Base-by-base conservation (phyloP, 2,888 invertebrate species). In the Drosophila antonietae region DNA sequence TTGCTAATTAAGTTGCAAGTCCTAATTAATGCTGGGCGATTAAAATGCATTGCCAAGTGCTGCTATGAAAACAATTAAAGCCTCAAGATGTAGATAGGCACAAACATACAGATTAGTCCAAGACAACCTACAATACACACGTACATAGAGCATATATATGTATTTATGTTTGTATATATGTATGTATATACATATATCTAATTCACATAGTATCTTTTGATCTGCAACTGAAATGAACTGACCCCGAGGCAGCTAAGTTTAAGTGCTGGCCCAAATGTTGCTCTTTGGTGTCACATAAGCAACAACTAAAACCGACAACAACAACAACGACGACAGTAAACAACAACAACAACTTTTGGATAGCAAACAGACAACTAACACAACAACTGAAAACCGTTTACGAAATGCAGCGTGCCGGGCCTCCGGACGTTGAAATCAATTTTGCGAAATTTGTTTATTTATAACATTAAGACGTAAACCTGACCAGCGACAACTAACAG, bases 381-480 rank as follows among this genome's bases (percentile, higher is more conserved):
- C 20, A 77, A 69, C 74, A 51, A 39, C 63, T 47, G 47, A 43
- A 67, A 71, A 68, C 47, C 47, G 64, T 81, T 83, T 83, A 74
- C 83, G 86, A 84, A 86, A 86, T 83, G 62, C 69, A 65, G 31
- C 86, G 85, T 86, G 81, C 68, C 63, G 69, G 66, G 69, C 60
- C 68, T 63, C 68, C 56, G 57, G 58, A 37, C 73, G 58, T 70
- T 57, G 66, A 78, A 83, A 77, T 76, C 85, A 78, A 79, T 81
- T 85, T 86, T 82, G 73, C 79, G 82, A 87, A 88, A 84, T 81
- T 81, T 78, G 77, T 84, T 87, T 78, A 77, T 77, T 77, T 77
- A 78, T 77, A 69, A 75, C 60, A 81, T 83, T 78, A 71, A 81
- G 81, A 72, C 76, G 76, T 72, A 68, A 73, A 81, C 83, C 81